These are phyloP conservation scores for Tinamus guttatus DNA, from an alignment of 2,113 vertebrate genomes.

Conservation along the genomic window DNA sequence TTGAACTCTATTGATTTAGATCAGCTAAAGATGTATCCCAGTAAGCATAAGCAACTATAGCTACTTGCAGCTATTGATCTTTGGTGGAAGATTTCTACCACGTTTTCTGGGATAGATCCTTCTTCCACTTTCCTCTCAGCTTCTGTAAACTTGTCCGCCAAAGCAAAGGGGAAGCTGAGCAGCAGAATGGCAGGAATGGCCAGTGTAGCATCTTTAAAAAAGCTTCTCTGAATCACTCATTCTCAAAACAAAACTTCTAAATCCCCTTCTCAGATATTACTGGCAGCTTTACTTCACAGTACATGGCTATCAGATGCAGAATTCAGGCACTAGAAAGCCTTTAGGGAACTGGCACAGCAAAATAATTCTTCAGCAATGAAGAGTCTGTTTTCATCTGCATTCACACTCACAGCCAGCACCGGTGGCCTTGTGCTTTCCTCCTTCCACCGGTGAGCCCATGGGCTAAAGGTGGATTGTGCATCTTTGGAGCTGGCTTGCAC, in stretches of 20 bases:
- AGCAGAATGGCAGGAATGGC: background rate
- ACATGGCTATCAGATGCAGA: background rate
- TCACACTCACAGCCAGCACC: background rate
- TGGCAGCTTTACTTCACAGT: background rate
- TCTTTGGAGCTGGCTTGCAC: background rate
- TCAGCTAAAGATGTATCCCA: background rate
- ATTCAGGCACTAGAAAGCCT: background rate
- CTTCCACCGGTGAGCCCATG: background rate
- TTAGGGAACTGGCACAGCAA: background rate
- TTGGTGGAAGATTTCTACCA: background rate
- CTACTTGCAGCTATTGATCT: background rate
- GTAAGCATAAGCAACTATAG: background rate
- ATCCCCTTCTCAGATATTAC: background rate
- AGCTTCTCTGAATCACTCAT: background rate
- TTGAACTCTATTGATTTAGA: background rate
- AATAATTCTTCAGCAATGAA: background rate
- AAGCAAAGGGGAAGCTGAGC: background rate
- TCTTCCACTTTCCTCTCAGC: background rate
- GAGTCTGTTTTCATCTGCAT: background rate
- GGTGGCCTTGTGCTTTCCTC: background rate
- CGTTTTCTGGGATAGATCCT: background rate
- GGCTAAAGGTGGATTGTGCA: background rate
- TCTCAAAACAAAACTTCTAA: background rate
- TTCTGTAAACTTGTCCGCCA: background rate
- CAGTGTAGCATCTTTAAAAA: background rate